Percentiles rank a stretch among this genome's conserved stretches.
These are phyloP conservation scores for Poecilia picta DNA, from an alignment of 2,797 vertebrate genomes.

Conservation along the genomic window DNA sequence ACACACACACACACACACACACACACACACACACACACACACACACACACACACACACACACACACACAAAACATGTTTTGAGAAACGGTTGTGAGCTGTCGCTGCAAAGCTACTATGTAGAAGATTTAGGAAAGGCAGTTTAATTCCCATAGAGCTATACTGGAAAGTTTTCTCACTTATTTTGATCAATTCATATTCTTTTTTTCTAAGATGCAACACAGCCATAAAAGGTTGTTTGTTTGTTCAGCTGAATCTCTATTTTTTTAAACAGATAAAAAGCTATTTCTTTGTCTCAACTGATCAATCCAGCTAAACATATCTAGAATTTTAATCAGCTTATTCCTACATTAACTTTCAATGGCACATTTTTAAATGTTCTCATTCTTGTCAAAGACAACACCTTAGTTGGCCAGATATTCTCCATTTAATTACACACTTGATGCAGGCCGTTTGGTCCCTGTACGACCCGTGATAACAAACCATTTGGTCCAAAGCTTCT, in stretches of 20 bases:
- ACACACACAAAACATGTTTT: conserved; percentile 77
- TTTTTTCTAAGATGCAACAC: not conserved
- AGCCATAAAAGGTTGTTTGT: not conserved
- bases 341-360: not conserved
- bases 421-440: not conserved
- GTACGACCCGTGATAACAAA: too few species aligned
- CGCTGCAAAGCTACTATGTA: conserved; percentile 57
- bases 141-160: conserved; percentile 31
- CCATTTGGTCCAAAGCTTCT: not conserved
- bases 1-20: conserved; percentile 69
- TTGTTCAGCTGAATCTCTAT: not conserved
- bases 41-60: conserved; percentile 67
- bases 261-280: not conserved
- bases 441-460: not conserved
- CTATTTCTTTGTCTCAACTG: not conserved
- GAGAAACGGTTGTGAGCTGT: conserved; percentile 78
- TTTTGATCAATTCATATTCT: not conserved
- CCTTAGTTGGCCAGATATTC: not conserved
- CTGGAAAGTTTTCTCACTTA: conserved; percentile 28
- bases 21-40: conserved; percentile 67
- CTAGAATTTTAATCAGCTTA: not conserved
- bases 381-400: not conserved
- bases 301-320: not conserved
- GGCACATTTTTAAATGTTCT: not conserved
- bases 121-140: conserved; percentile 55